Evolutionary conservation across 2,888 invertebrate genomes (phyloP).

Genomic region (Tetragonisca angustula): DNA sequence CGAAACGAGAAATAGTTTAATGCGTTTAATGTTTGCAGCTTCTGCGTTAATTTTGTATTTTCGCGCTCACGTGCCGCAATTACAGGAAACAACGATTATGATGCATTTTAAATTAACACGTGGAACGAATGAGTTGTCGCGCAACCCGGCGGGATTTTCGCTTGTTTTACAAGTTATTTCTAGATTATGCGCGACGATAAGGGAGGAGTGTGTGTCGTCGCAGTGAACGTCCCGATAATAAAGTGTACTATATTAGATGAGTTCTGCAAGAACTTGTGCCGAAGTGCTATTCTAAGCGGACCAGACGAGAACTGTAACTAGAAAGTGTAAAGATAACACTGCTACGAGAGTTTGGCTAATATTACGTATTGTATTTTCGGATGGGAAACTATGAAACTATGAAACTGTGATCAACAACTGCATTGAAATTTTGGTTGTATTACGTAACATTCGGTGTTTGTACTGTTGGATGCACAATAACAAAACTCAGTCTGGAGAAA

Average conservation of each 20-base stretch:
- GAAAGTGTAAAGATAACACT: slow-evolving; percentile 49
- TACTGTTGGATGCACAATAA: too few relatives aligned
- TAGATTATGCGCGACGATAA: slow-evolving; percentile 15
- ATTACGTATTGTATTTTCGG: background rate
- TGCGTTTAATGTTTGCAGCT: background rate
- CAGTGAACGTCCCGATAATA: slow-evolving; percentile 35
- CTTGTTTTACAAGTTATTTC: slow-evolving; percentile 30
- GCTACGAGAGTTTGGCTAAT: slow-evolving; percentile 19
- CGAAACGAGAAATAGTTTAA: slow-evolving; percentile 5
- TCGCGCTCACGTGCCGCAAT: background rate
- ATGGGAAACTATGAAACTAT: background rate
- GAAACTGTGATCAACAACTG: background rate
- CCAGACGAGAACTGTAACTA: slow-evolving; percentile 10
- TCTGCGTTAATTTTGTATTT: slow-evolving; percentile 4
- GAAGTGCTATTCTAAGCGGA: slow-evolving; percentile 18
- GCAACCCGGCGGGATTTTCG: background rate
- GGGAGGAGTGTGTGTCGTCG: background rate
- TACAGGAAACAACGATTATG: slow-evolving; percentile 8
- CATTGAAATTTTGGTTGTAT: background rate
- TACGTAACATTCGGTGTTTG: background rate
- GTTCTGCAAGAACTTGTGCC: background rate
- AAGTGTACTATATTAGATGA: slow-evolving; percentile 21
- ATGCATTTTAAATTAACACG: slow-evolving; percentile 4
- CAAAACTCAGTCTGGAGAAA: too few relatives aligned
- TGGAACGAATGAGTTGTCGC: slow-evolving; percentile 13